phyloP scores from a whole-genome alignment of 2,888 invertebrate species.

The Hyposoter dolosus region DNA sequence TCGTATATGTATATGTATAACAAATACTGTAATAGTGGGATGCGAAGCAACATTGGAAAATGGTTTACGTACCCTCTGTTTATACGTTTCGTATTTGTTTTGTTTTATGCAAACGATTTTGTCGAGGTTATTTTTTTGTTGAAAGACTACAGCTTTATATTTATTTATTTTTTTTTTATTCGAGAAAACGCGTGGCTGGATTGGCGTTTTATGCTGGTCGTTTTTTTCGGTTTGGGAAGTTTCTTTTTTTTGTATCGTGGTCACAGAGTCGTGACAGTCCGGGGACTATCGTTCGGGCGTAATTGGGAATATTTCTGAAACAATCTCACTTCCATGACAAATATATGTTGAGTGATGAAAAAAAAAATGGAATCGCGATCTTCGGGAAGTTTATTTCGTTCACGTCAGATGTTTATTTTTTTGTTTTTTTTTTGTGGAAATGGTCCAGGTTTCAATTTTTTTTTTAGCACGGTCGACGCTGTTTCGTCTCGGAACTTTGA shows the following conservation, averaged over 20 bases:
- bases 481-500: constrained; percentile 15
- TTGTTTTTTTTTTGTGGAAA: neutral
- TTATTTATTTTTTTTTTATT: constrained; percentile 16
- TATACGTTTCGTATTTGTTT: constrained; percentile 60
- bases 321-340: constrained; percentile 76
- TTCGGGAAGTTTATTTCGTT: neutral
- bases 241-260: constrained; percentile 7
- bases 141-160: neutral
- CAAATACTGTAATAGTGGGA: constrained; percentile 74
- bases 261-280: constrained; percentile 23
- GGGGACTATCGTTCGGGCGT: neutral
- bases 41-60: constrained; percentile 83
- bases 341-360: neutral
- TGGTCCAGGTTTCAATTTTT: neutral
- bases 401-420: neutral
- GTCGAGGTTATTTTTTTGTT: constrained; percentile 33
- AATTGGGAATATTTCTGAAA: constrained; percentile 76
- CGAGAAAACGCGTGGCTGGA: constrained; percentile 20
- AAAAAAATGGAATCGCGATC: neutral
- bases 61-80: constrained; percentile 81
- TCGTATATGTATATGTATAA: constrained; percentile 60
- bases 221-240: neutral
- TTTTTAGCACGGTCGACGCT: constrained; percentile 37
- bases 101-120: constrained; percentile 56
- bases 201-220: neutral